A percentile compares a stretch with the other conserved stretches of the same genome.
phyloP scores from a whole-genome alignment of 2,888 invertebrate species.

The Drosophila histrio region DNA sequence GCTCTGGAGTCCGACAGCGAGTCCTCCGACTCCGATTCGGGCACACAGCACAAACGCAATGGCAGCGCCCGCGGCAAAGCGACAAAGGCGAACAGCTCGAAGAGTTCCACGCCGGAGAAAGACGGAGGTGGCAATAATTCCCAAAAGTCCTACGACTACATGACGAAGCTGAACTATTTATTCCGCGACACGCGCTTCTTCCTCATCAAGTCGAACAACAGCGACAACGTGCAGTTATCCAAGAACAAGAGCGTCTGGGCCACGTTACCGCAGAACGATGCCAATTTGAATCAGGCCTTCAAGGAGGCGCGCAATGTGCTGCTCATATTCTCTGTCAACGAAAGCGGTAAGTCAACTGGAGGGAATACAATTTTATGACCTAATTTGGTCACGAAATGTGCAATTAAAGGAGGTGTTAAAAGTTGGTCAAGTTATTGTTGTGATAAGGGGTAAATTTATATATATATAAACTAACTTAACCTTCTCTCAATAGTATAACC shows the following conservation, averaged over 20 bases:
- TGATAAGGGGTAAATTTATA: too few relatives aligned
- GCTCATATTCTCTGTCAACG: conserved; percentile 98
- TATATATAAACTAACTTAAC: too few relatives aligned
- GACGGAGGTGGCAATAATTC: conserved; percentile 48
- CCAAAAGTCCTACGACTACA: conserved; percentile 89
- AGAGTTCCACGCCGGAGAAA: conserved; percentile 65
- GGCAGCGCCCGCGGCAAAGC: conserved; percentile 65
- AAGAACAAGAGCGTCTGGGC: conserved; percentile 99
- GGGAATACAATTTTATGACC: too few relatives aligned
- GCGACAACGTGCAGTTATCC: conserved; percentile 96
- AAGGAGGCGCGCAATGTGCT: conserved; percentile 96
- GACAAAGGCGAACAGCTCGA: conserved; percentile 54
- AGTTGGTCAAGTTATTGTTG: too few relatives aligned
- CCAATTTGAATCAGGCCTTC: conserved; percentile 97
- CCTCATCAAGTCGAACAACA: conserved; percentile 98
- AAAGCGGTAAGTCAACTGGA: conserved; percentile 88
- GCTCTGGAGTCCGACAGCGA: conserved; percentile 79
- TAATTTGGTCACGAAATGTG: not conserved
- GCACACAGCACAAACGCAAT: conserved; percentile 80
- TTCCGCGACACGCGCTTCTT: conserved; percentile 97
- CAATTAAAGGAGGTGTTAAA: too few relatives aligned
- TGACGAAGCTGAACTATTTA: conserved; percentile 95
- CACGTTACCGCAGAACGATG: conserved; percentile 98
- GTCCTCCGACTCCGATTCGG: conserved; percentile 81
- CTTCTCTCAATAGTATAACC: too few relatives aligned